phyloP scores from a whole-genome alignment of 2,113 vertebrate genomes.

The Choloepus hoffmanni region DNA sequence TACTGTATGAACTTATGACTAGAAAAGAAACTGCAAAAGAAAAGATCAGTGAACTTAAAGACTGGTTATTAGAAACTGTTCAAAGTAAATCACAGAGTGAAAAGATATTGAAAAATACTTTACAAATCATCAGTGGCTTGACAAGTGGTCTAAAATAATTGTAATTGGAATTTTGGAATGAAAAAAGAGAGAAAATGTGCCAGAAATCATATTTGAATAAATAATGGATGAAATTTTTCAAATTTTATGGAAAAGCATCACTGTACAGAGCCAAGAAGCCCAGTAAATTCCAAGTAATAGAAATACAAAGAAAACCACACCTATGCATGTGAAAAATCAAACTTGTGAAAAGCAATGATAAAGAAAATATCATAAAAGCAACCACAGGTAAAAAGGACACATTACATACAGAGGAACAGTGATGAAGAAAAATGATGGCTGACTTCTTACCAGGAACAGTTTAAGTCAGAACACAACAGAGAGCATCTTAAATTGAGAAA shows the following conservation, averaged over 20 bases:
- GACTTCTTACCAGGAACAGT: conserved; percentile 2
- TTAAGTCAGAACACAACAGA: neutral
- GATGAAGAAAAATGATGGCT: neutral
- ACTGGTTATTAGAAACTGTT: neutral
- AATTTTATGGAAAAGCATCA: neutral
- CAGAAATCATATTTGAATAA: neutral
- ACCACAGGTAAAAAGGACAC: neutral
- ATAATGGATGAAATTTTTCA: neutral
- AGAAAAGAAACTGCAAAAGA: neutral
- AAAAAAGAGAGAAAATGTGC: neutral
- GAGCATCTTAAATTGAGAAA: neutral
- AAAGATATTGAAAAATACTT: neutral
- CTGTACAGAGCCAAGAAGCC: neutral
- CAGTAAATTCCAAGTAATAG: neutral
- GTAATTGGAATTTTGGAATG: neutral
- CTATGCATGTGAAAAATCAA: neutral
- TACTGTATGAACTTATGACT: neutral
- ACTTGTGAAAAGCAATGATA: neutral
- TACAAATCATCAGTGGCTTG: neutral
- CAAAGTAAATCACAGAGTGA: neutral
- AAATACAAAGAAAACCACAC: neutral
- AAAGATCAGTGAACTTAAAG: neutral
- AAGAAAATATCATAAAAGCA: neutral
- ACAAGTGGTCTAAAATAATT: neutral
- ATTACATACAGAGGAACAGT: neutral